Percentiles rank a stretch among this genome's conserved stretches.
phyloP scores from a whole-genome alignment of 2,888 invertebrate genomes.

The Villa cingulata region DNA sequence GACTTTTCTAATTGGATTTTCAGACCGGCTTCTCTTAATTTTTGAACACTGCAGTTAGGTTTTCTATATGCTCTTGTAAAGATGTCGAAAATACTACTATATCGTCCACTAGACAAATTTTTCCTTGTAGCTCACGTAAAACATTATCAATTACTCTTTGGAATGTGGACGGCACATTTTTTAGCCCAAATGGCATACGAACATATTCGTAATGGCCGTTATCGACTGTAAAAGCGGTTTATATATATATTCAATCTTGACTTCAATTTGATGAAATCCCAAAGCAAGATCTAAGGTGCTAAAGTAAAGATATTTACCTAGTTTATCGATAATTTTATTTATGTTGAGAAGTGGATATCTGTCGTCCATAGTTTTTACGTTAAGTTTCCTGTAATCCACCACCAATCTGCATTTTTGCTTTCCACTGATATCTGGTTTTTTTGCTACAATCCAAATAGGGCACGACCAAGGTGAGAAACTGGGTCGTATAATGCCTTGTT shows the following conservation, averaged over 20 bases:
- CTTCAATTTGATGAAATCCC: constrained; percentile 25
- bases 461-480: constrained; percentile 14
- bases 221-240: constrained; percentile 7
- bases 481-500: constrained; percentile 13
- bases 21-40: too few relatives aligned
- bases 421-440: constrained; percentile 8
- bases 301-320: constrained; percentile 22
- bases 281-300: constrained; percentile 21
- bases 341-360: constrained; percentile 19
- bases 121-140: too few relatives aligned
- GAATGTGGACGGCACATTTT: too few relatives aligned
- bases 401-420: constrained; percentile 16
- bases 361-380: constrained; percentile 16
- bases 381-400: constrained; percentile 17
- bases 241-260: constrained; percentile 16
- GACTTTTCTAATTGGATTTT: too few relatives aligned
- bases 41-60: too few relatives aligned
- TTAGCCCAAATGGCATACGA: constrained; percentile 24
- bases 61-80: too few relatives aligned
- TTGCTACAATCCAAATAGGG: constrained; percentile 18
- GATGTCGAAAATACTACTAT: too few relatives aligned
- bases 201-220: constrained; percentile 21
- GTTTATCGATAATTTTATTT: constrained; percentile 21
- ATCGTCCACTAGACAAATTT: too few relatives aligned
- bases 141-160: too few relatives aligned